phyloP scores from a whole-genome alignment of 2,113 vertebrate species.

The Hippotragus niger region DNA sequence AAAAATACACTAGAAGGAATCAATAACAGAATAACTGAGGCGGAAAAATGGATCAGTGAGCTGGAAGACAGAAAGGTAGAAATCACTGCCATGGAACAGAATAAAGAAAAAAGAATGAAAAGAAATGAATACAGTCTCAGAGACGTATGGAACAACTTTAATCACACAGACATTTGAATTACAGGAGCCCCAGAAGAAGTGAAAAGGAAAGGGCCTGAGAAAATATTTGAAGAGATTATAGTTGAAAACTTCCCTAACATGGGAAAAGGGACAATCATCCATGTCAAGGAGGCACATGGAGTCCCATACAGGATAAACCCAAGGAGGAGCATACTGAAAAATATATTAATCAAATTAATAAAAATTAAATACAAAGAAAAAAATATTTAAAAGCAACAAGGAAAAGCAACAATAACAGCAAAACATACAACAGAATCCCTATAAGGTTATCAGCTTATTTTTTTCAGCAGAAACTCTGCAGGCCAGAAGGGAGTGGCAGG shows the following conservation, averaged over 20 bases:
- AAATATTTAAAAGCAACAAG: background rate
- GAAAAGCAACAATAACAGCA: background rate
- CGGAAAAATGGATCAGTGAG: background rate
- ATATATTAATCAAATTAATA: background rate
- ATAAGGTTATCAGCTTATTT: background rate
- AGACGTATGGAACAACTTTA: background rate
- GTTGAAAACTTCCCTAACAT: background rate
- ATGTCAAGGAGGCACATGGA: background rate
- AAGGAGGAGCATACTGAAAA: background rate
- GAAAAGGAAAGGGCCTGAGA: background rate
- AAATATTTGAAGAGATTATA: background rate
- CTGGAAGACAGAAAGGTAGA: background rate
- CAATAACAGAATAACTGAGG: background rate
- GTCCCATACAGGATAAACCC: background rate
- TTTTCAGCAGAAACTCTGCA: background rate
- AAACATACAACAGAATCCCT: background rate
- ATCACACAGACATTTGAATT: background rate
- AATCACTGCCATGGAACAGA: background rate
- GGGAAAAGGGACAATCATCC: background rate
- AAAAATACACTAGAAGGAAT: background rate
- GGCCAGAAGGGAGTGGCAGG: background rate
- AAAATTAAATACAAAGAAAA: background rate
- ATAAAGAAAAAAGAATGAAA: background rate
- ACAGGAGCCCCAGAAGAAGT: background rate
- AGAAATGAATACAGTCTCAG: background rate